A percentile compares a stretch with the other conserved stretches of the same genome.
These are phyloP conservation scores for Galeopsomyia nigrocyanea DNA, from an alignment of 2,888 invertebrate genomes.

Conservation along the genomic window DNA sequence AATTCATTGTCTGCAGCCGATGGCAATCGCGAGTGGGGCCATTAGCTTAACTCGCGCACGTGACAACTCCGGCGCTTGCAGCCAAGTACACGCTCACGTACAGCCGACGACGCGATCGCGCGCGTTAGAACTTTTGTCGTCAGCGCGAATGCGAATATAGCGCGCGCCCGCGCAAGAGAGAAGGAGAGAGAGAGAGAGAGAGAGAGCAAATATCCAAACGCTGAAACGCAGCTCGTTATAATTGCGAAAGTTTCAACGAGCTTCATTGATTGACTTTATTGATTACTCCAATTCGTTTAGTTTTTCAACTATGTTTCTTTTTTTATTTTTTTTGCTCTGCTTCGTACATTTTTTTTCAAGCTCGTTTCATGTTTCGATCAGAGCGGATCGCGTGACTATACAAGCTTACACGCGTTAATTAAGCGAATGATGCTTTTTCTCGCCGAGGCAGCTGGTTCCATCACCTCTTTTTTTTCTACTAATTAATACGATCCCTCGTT, in stretches of 20 bases:
- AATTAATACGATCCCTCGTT: too few species aligned
- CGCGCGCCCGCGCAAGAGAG: too few species aligned
- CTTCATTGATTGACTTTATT: too few species aligned
- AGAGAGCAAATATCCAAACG: not conserved
- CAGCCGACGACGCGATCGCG: too few species aligned
- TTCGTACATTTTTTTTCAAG: conserved; percentile 8
- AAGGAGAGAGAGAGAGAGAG: too few species aligned
- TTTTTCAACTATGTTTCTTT: not conserved
- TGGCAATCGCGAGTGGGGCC: conserved; percentile 39
- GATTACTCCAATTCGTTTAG: too few species aligned
- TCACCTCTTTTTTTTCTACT: conserved; percentile 8
- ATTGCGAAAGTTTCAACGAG: conserved; percentile 9
- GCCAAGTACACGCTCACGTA: too few species aligned
- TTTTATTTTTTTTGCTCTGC: too few species aligned
- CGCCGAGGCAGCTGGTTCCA: not conserved
- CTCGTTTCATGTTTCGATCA: conserved; percentile 17
- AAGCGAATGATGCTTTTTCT: conserved; percentile 26
- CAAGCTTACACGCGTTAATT: conserved; percentile 24
- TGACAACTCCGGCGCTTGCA: conserved; percentile 20
- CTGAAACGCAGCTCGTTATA: not conserved
- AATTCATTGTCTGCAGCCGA: conserved; percentile 40
- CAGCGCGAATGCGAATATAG: not conserved
- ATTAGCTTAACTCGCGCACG: conserved; percentile 49
- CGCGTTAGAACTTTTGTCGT: conserved; percentile 4
- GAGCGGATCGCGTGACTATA: not conserved